Evolutionary conservation across 2,888 invertebrate genomes (phyloP), one percentile per base, ranked within the genome.

Genomic region (Mylabris sibirica): DNA sequence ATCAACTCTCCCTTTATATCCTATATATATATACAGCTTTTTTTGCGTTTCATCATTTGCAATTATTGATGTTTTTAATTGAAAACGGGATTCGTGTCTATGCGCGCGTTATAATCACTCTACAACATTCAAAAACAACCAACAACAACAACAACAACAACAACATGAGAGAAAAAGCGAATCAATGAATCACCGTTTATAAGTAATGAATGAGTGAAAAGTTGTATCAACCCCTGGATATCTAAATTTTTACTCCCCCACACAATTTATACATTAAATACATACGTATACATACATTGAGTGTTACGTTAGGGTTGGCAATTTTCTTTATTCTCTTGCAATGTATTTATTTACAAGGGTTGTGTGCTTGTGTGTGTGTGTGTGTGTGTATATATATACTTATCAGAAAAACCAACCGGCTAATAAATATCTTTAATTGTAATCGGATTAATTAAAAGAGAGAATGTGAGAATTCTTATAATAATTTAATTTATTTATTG

Each of bases 321-420:
- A 64, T 66, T 62, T 63, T 63, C 30, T 44, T 64, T 67, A 64
- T 67, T 67, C 60, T 49, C 63, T 63, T 41, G 24, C 20, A 26
- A 66, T 62, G 68, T 65, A 20, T 17, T 4, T 64, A 60, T 60
- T 67, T 66, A 71, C 68, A 65, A 72, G 76, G 76, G 75, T 75
- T 75, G 74, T 74, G 74, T 68, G 69, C 67, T 62, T 70, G 8
- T 30, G 4, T 30, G 8, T 30, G 5, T 30, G 30, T 30, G 30
- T 30, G 30, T 8, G 30, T n/a, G 30, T 8, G 3, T 30, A n/a
- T n/a, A n/a, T n/a, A n/a, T n/a, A n/a, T n/a, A n/a, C n/a, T 67
- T 72, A 72, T 75, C 75, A 72, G 12, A 62, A 60, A 34, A 44
- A 17, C 38, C 59, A 35, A 59, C 34, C 34, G 57, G 17, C 59